Evolutionary conservation across 2,888 invertebrate species (phyloP), one percentile per base, ranked within the genome.

Genomic region (Acrocyrtus sp.): DNA sequence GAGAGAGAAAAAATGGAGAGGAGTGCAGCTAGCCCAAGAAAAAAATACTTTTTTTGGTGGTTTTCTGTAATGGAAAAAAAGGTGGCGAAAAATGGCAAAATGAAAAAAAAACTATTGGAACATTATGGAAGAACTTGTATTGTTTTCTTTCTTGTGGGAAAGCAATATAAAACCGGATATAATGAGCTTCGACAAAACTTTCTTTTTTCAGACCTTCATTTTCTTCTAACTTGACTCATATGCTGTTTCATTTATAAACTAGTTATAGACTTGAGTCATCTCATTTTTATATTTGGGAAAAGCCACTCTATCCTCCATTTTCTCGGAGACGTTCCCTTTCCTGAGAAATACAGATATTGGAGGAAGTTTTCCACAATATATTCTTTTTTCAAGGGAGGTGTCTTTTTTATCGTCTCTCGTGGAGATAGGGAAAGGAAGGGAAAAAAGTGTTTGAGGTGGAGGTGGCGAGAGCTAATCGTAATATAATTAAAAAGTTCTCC

Each of bases 121-220:
- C n/a, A n/a, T n/a, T n/a, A n/a, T n/a, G n/a, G n/a, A n/a, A n/a
- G n/a, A n/a, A n/a, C n/a, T n/a, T n/a, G n/a, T n/a, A n/a, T n/a
- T n/a, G n/a, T n/a, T n/a, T n/a, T n/a, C n/a, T n/a, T n/a, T n/a
- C n/a, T 72, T 60, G 72, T 60, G 66, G n/a, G 72, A 60, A 63
- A 60, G 72, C 51, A 72, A 72, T 53, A 72, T 60, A 66, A 72
- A 72, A 72, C 47, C 66, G 60, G 48, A 72, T 72, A 72, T 72
- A 72, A 72, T 72, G 72, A 72, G 72, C 72, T 72, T 72, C 72
- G 65, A 65, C 66, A 72, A 72, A 72, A n/a, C n/a, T n/a, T n/a
- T n/a, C 19, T 22, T 56, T 66, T 45, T 69, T 72, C 66, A 66
- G 72, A 72, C 72, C 72, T 72, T 72, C 66, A 72, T 72, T 72